phyloP scores from a whole-genome alignment of 2,797 vertebrate genomes.

The Varecia variegata region DNA sequence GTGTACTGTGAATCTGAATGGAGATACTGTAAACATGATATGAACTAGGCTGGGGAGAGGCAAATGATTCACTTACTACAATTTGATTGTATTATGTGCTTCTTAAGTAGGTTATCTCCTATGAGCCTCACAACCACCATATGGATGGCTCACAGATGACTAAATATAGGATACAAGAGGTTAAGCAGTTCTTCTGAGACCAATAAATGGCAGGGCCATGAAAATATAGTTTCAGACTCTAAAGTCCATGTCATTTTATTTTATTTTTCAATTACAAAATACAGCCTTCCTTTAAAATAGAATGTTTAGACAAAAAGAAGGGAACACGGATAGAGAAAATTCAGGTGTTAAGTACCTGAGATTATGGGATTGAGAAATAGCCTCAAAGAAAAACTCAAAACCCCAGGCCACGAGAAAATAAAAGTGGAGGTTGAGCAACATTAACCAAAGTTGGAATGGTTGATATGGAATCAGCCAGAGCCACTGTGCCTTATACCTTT shows the following conservation, averaged over 20 bases:
- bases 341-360: background rate
- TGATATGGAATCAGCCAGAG: background rate
- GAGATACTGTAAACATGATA: background rate
- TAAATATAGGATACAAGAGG: background rate
- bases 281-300: background rate
- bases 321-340: background rate
- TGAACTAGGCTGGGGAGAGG: background rate
- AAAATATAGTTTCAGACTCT: background rate
- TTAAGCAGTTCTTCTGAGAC: background rate
- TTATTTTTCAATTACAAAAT: slow-evolving; percentile 13
- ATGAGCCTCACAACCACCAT: background rate
- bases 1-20: background rate
- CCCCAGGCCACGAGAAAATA: background rate
- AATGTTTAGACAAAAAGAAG: background rate
- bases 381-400: background rate
- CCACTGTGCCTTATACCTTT: background rate
- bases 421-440: background rate
- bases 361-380: background rate
- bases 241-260: background rate
- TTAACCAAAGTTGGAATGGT: background rate
- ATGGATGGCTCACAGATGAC: background rate
- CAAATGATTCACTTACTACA: background rate
- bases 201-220: background rate
- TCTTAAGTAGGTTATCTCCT: background rate
- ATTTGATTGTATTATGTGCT: background rate